Base-by-base conservation (phyloP, 1,140 invertebrate species). In the Drosophila dunni region DNA sequence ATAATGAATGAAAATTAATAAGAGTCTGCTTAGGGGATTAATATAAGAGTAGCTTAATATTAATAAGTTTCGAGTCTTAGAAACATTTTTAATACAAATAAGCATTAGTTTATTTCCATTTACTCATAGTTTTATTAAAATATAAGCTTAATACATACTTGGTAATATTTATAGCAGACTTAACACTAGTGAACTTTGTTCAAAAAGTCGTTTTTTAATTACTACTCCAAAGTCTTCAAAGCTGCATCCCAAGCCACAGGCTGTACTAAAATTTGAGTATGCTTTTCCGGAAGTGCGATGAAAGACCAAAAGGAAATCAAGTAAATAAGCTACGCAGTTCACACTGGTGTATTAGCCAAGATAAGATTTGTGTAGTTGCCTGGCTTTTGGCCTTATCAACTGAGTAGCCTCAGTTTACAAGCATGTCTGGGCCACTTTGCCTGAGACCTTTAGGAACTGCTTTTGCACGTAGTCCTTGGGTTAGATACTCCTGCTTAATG, bases 401-500 rank as follows among this genome's bases (percentile, higher is more conserved):
- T 36, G 34, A 64, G 50, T 10, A 54, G 61, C 38, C 53, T 54
- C 38, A 54, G 6, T 45, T 45, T 54, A 51, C 48, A 63, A 63
- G 20, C 34, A 17, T 42, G 15, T 42, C 36, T 24, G 15, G 46
- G 24, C 24, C 24, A 29, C 24, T 29, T 46, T 46, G 57, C 29
- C n/a, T 5, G 11, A 15, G 44, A 50, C 44, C 45, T 42, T 10
- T 34, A 20, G 29, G 8, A 53, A 44, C 11, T 71, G 62, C 9
- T 61, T 17, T 9, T 36, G 70, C 70, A 67, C 70, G 70, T 72
- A 67, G 54, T n/a, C 1, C 38, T 29, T 66, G 29, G 53, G 54
- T 40, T 46, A 33, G 68, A 10, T 53, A 15, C 46, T n/a, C 24
- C 53, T 65, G 42, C 53, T 65, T 50, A 71, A 71, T 50, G 67